Evolutionary conservation across 2,888 invertebrate genomes (phyloP), one percentile per base, ranked within the genome.

Genomic region (Hybos culiciformis): DNA sequence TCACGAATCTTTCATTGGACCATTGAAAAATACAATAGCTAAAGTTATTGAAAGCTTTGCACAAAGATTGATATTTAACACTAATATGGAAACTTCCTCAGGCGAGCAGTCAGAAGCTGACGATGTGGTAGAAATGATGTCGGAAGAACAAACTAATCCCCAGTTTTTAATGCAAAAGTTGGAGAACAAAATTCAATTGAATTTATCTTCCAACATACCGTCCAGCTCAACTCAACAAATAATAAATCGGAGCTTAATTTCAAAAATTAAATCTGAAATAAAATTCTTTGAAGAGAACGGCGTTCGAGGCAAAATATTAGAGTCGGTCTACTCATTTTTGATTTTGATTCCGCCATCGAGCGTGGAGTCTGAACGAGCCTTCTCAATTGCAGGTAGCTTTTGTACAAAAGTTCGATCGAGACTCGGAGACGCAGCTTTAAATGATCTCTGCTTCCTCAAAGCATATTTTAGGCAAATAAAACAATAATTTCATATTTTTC

Each of bases 241-340:
- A 37, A 21, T 15, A 37, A 18, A 20, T 21, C 37, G 21, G 23
- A 37, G 23, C 37, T 14, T 37, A 21, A 21, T 37, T 37, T 20
- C 23, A 37, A 37, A 37, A 37, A 21, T 37, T 21, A 37, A 37
- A 37, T 37, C 21, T 14, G 37, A 37, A 37, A 37, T 20, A 23
- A 37, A 37, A 21, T 37, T 37, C 14, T 37, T 37, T 37, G 37
- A 37, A 37, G 20, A 17, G 21, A 36, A 36, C 19, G 36, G 36
- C 23, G 4, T 37, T 9, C 37, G 37, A 7, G 37, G 14, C 17
- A 21, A 37, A 12, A 17, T 34, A 34, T 19, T 34, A 34, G 11
- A 12, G 17, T 15, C 18, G 8, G 17, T 19, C 18, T 34, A 7
- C 26, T 26, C 26, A 26, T 26, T 26, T 26, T 26, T 26, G 26